Conservation (phyloP, 2,888 invertebrate species). For the Aspidiotus destructor region DNA sequence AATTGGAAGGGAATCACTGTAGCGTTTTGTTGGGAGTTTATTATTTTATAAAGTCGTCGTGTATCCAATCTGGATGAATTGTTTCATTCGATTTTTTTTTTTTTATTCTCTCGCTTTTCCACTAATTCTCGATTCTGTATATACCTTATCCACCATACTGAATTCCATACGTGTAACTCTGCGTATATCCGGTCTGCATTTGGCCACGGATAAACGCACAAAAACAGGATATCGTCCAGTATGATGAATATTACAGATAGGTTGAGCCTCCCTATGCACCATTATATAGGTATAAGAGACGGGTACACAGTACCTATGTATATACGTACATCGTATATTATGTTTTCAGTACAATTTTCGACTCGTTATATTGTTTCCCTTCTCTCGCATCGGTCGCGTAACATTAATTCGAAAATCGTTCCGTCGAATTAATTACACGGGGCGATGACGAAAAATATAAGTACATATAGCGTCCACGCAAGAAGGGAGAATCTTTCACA, state of each 20-base stretch:
- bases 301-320: too few species aligned
- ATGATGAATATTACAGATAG: conserved; percentile 28
- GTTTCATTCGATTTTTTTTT: conserved; percentile 4
- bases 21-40: neutral
- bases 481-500: neutral
- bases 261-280: conserved; percentile 14
- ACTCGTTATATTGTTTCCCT: too few species aligned
- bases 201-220: conserved; percentile 30
- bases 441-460: too few species aligned
- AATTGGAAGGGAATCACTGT: neutral
- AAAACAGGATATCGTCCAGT: conserved; percentile 31
- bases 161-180: conserved; percentile 30
- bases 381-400: neutral
- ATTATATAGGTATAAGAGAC: too few species aligned
- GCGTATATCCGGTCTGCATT: conserved; percentile 30
- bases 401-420: conserved; percentile 4
- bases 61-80: conserved; percentile 4
- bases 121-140: conserved; percentile 14
- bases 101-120: conserved; percentile 2
- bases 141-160: conserved; percentile 29
- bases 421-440: conserved; percentile 8
- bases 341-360: too few species aligned
- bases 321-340: too few species aligned
- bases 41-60: too few species aligned
- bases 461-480: neutral